phyloP scores from a whole-genome alignment of 1,140 invertebrate genomes.

The Neoseiulus cucumeris region DNA sequence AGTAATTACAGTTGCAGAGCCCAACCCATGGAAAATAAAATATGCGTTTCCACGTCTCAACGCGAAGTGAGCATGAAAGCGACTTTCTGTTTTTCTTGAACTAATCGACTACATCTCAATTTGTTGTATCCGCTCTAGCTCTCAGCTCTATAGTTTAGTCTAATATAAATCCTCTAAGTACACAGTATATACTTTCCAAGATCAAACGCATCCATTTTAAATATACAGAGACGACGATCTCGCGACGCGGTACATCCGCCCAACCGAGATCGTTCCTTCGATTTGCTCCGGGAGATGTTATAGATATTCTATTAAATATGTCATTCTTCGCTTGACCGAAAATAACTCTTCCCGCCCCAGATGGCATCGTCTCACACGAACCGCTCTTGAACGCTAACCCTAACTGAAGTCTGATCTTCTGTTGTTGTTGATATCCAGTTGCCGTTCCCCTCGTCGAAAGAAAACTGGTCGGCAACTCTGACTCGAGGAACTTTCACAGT shows the following conservation, averaged over 20 bases:
- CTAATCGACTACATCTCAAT: not conserved
- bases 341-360: no score
- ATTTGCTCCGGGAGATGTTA: not conserved
- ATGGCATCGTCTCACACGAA: no score
- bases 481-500: not conserved
- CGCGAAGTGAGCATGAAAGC: not conserved
- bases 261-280: not conserved
- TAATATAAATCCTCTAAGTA: not conserved
- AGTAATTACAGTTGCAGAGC: not conserved
- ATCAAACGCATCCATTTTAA: not conserved
- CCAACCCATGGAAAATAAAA: not conserved
- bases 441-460: no score
- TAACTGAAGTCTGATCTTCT: no score
- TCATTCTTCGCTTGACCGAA: not conserved
- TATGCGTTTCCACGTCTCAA: not conserved
- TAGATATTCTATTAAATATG: not conserved
- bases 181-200: not conserved
- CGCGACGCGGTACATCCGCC: not conserved
- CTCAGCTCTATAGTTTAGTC: not conserved
- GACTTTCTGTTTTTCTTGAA: not conserved
- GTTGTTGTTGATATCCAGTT: no score
- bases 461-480: no score
- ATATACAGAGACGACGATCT: not conserved
- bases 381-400: no score
- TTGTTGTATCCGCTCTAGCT: not conserved